A percentile compares a stretch with the other conserved stretches of the same genome.
Conservation (phyloP, 2,797 vertebrate species). For the Anniella stebbinsi region DNA sequence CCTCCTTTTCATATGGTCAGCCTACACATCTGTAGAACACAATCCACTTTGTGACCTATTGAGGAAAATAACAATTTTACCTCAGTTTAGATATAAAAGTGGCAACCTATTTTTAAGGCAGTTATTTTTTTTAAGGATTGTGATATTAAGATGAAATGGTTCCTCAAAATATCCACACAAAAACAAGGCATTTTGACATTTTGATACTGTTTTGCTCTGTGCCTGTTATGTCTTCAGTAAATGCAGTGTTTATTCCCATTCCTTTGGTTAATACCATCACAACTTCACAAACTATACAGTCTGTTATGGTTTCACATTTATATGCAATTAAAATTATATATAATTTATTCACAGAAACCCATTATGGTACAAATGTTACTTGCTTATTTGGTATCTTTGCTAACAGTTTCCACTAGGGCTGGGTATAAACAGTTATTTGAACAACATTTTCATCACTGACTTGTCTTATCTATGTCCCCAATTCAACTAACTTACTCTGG, state of each 20-base stretch:
- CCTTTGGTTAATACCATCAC: neutral
- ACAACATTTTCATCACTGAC: too few species aligned
- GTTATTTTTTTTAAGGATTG: neutral
- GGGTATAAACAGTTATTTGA: neutral
- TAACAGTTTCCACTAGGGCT: neutral
- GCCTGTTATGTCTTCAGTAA: neutral
- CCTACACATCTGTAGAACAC: neutral
- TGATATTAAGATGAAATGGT: neutral
- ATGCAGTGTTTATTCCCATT: neutral
- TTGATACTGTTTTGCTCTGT: neutral
- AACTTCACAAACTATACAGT: neutral
- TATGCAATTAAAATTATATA: slow-evolving; percentile 8
- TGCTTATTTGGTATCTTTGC: neutral
- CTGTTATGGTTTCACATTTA: neutral
- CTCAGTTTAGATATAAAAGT: neutral
- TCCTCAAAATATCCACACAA: neutral
- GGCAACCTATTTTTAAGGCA: neutral
- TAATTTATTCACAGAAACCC: neutral
- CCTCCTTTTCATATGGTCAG: too few species aligned
- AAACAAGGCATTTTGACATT: neutral
- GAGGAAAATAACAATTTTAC: neutral
- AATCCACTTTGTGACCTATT: neutral
- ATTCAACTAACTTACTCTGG: too few species aligned
- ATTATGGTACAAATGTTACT: neutral
- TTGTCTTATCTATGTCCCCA: too few species aligned